phyloP scores from a whole-genome alignment of 2,888 invertebrate genomes.

The Scaptodrosophila latifasciaeformis region DNA sequence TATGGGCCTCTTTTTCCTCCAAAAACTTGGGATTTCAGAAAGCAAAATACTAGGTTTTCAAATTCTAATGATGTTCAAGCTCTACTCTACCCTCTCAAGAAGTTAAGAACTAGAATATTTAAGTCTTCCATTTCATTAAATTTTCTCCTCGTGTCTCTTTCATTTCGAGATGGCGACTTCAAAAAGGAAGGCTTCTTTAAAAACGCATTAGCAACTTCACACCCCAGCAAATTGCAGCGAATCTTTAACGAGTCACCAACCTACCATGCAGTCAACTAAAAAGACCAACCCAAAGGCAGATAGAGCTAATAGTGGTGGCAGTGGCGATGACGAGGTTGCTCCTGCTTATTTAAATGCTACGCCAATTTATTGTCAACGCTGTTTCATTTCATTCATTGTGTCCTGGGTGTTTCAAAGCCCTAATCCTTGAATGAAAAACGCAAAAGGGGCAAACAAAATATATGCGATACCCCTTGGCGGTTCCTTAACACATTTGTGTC shows the following conservation, averaged over 20 bases:
- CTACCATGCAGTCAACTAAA: too few species aligned
- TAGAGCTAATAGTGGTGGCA: constrained; percentile 2
- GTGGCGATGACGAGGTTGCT: constrained; percentile 4
- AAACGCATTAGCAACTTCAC: constrained; percentile 55
- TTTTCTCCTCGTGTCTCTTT: too few species aligned
- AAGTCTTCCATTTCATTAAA: too few species aligned
- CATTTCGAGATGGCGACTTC: too few species aligned
- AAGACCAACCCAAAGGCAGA: constrained; percentile 15
- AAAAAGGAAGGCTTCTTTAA: too few species aligned
- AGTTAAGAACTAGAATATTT: too few species aligned
- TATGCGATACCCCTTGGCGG: constrained; percentile 46
- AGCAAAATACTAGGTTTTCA: too few species aligned
- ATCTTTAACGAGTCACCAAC: constrained; percentile 11
- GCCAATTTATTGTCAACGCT: constrained; percentile 64
- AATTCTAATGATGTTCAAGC: too few species aligned
- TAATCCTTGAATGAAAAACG: constrained; percentile 55
- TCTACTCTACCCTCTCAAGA: too few species aligned
- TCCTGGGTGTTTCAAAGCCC: constrained; percentile 50
- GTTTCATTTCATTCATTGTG: constrained; percentile 53
- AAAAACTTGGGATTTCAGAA: too few species aligned
- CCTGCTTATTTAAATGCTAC: constrained; percentile 66
- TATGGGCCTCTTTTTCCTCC: too few species aligned
- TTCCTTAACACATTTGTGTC: constrained; percentile 49
- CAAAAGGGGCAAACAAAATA: constrained; percentile 21
- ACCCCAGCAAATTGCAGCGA: constrained; percentile 21